phyloP scores from a whole-genome alignment of 2,888 invertebrate species.

The Alviniconcha strummeri region DNA sequence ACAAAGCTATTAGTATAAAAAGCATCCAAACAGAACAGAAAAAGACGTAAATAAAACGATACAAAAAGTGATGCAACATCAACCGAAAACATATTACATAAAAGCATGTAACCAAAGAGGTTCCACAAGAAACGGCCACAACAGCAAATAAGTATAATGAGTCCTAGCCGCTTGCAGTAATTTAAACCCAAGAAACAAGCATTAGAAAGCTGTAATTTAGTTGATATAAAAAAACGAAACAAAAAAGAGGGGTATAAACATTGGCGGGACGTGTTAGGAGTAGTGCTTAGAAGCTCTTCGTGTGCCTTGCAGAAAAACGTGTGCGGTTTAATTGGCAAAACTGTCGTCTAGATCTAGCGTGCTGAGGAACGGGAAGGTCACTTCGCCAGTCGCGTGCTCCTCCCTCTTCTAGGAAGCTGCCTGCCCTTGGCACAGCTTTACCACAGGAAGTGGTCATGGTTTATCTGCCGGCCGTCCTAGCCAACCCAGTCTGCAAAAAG shows the following conservation, averaged over 20 bases:
- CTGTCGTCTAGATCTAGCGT: conserved; percentile 4
- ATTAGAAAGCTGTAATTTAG: conserved; percentile 24
- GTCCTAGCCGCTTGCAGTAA: conserved; percentile 16
- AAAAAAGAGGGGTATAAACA: not conserved
- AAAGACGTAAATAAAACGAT: not conserved
- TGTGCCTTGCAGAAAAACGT: conserved; percentile 7
- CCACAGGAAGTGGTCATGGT: too few species aligned
- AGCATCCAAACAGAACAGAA: conserved; percentile 14
- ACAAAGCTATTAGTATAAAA: conserved; percentile 11
- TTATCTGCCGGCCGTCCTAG: too few species aligned
- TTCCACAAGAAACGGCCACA: not conserved
- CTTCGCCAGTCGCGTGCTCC: too few species aligned
- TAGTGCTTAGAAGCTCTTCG: not conserved
- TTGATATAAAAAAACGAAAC: not conserved
- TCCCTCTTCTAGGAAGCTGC: too few species aligned
- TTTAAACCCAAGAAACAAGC: conserved; percentile 20
- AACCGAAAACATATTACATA: conserved; percentile 9
- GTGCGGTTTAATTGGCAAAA: not conserved
- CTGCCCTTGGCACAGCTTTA: too few species aligned
- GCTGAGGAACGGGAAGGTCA: not conserved
- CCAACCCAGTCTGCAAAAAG: too few species aligned
- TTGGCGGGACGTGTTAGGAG: not conserved
- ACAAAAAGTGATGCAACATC: not conserved
- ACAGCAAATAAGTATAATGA: conserved; percentile 3
- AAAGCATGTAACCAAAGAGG: conserved; percentile 3